Conservation (phyloP, 2,888 invertebrate genomes). For the Mongoloraphidia duomilia region DNA sequence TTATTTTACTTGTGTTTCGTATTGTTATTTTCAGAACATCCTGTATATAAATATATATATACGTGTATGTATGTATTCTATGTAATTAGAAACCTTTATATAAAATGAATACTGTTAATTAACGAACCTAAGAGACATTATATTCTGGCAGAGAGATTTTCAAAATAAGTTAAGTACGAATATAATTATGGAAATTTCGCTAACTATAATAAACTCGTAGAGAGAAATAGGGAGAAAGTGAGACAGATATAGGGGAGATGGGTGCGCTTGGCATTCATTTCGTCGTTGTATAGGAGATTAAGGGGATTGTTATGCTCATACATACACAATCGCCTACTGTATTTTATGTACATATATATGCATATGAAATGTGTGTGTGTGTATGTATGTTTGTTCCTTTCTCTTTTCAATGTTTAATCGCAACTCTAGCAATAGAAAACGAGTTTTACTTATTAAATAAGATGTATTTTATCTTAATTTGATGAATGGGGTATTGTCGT, state of each 20-base stretch:
- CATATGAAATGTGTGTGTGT: no score
- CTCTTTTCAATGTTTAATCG: no score
- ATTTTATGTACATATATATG: no score
- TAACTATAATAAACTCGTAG: slow-evolving; percentile 9
- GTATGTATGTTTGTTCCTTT: no score
- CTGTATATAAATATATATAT: slow-evolving; percentile 13
- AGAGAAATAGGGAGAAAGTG: not conserved
- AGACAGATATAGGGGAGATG: not conserved
- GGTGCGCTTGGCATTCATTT: not conserved
- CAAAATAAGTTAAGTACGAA: slow-evolving; percentile 30
- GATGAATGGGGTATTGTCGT: no score
- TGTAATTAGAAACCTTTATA: slow-evolving; percentile 45
- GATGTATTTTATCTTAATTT: no score
- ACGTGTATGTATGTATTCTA: slow-evolving; percentile 24
- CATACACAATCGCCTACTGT: no score
- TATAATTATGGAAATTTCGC: slow-evolving; percentile 25
- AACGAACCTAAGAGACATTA: slow-evolving; percentile 41
- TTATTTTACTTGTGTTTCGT: not conserved
- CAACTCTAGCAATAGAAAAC: no score
- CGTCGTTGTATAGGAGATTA: no score
- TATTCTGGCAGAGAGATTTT: slow-evolving; percentile 24
- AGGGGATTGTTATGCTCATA: no score
- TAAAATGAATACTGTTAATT: slow-evolving; percentile 45
- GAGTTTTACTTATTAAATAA: no score
- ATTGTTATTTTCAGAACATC: not conserved